A percentile compares a stretch with the other conserved stretches of the same genome.
These are phyloP conservation scores for Dendrolimus punctatus DNA, from an alignment of 1,140 invertebrate species.

Conservation along the genomic window DNA sequence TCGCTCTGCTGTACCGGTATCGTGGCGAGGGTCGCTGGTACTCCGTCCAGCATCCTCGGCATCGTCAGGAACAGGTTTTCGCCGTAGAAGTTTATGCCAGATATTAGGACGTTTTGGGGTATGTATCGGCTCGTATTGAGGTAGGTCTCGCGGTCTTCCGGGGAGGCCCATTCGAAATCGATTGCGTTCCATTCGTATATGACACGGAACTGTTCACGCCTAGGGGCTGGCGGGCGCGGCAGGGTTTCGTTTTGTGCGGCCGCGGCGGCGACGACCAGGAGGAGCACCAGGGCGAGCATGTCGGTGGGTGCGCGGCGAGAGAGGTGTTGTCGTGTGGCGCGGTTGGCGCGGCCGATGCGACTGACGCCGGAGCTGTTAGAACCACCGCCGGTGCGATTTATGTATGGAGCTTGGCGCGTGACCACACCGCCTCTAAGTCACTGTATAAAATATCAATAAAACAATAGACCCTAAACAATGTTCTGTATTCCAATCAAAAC, in stretches of 20 bases:
- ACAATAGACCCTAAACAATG: slow-evolving; percentile 14
- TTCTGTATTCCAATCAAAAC: slow-evolving; percentile 4
- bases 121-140: slow-evolving; percentile 70
- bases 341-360: slow-evolving; percentile 39
- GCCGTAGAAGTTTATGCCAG: slow-evolving; percentile 77
- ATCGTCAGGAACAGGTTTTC: slow-evolving; percentile 76
- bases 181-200: slow-evolving; percentile 70
- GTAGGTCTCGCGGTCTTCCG: slow-evolving; percentile 52
- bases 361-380: slow-evolving; percentile 29
- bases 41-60: slow-evolving; percentile 76
- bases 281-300: slow-evolving; percentile 42
- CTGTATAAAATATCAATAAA: slow-evolving; percentile 10
- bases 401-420: slow-evolving; percentile 30
- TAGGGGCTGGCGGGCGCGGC: slow-evolving; percentile 24
- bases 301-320: slow-evolving; percentile 16
- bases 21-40: slow-evolving; percentile 77
- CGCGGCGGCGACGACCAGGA: slow-evolving; percentile 36
- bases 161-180: slow-evolving; percentile 63
- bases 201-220: slow-evolving; percentile 66
- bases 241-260: slow-evolving; percentile 40
- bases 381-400: slow-evolving; percentile 22
- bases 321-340: slow-evolving; percentile 30
- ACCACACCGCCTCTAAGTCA: slow-evolving; percentile 24
- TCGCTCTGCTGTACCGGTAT: slow-evolving; percentile 70
- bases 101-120: slow-evolving; percentile 75